phyloP scores from a whole-genome alignment of 2,797 vertebrate species.

The Myotis daubentonii region DNA sequence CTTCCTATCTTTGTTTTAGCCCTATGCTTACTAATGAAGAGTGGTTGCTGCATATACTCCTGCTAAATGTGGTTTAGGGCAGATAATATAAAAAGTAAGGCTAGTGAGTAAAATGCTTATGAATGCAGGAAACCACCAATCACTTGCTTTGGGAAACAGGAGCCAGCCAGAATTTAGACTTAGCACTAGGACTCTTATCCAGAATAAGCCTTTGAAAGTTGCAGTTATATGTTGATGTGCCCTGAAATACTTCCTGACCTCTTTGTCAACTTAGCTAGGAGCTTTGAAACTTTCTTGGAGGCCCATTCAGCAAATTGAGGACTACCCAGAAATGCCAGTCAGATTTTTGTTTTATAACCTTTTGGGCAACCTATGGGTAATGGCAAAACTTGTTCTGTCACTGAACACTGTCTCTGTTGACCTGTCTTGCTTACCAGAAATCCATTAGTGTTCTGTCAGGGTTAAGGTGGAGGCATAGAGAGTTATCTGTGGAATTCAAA shows the following conservation, averaged over 20 bases:
- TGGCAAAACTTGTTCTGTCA: neutral
- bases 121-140: neutral
- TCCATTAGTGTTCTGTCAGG: neutral
- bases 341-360: neutral
- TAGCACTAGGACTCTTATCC: neutral
- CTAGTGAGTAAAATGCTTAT: neutral
- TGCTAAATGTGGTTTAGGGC: neutral
- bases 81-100: constrained; percentile 16
- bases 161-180: neutral
- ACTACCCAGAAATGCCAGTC: neutral
- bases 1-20: constrained; percentile 43
- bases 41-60: neutral
- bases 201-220: constrained; percentile 11
- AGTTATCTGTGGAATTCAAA: neutral
- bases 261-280: neutral
- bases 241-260: neutral
- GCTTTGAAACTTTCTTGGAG: neutral
- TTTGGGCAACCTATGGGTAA: too few relatives aligned
- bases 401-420: neutral
- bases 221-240: neutral
- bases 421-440: neutral
- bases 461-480: neutral
- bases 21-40: neutral
- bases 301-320: neutral
- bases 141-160: neutral